phyloP scores from a whole-genome alignment of 2,797 vertebrate species.

The Molossus molossus region DNA sequence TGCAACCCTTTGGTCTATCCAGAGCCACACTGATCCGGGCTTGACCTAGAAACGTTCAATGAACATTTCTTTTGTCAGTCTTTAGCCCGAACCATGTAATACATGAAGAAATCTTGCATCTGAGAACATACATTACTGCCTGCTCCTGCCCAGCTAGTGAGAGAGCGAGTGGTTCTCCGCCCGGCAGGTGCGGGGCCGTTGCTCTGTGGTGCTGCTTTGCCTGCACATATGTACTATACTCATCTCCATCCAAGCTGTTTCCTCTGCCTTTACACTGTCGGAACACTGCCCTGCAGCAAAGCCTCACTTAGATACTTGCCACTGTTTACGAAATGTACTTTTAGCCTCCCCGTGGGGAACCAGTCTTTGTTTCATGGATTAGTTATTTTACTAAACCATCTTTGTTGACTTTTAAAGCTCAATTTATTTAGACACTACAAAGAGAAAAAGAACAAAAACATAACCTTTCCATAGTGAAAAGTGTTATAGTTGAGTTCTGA shows the following conservation, averaged over 20 bases:
- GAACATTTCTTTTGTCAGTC: neutral
- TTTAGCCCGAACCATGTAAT: neutral
- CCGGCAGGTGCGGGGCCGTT: fast-evolving
- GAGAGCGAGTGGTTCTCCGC: neutral
- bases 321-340: neutral
- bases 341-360: neutral
- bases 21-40: too few relatives aligned
- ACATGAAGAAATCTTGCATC: neutral
- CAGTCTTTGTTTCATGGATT: neutral
- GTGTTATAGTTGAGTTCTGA: neutral
- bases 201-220: neutral
- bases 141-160: neutral
- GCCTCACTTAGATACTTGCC: neutral
- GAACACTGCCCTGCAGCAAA: neutral
- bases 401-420: slow-evolving; percentile 7
- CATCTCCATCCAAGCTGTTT: neutral
- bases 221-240: neutral
- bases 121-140: neutral
- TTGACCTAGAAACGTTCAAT: neutral
- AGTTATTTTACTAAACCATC: neutral
- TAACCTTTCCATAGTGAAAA: neutral
- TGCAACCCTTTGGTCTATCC: too few relatives aligned
- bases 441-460: neutral
- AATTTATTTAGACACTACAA: neutral
- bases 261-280: neutral